A percentile compares a stretch with the other conserved stretches of the same genome.
Conservation (phyloP, 2,113 vertebrate genomes). For the Gallinago media region DNA sequence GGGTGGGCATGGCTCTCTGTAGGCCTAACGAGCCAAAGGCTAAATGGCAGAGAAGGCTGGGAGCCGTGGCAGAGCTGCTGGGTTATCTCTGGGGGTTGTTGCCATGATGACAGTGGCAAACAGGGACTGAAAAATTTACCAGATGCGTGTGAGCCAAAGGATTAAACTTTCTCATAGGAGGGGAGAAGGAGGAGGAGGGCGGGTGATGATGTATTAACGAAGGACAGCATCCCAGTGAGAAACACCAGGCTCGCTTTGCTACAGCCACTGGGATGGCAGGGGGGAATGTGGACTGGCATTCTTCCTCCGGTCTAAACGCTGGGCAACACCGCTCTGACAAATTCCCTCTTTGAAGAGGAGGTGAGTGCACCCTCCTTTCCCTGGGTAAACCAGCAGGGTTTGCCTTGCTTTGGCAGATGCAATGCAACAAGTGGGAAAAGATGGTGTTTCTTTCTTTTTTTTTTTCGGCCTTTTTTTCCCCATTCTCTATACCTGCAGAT, state of each 20-base stretch:
- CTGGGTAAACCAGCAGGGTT: neutral
- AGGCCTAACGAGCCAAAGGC: neutral
- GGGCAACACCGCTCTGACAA: neutral
- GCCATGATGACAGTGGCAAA: conserved; percentile 21
- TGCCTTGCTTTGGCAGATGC: neutral
- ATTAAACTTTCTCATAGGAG: conserved; percentile 42
- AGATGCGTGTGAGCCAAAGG: conserved; percentile 9
- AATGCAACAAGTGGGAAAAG: neutral
- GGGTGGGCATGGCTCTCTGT: neutral
- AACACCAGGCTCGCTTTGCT: neutral
- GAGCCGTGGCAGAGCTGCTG: neutral
- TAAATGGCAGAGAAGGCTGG: neutral
- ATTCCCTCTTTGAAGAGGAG: neutral
- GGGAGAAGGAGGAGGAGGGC: neutral
- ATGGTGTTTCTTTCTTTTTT: neutral
- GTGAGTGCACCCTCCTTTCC: neutral
- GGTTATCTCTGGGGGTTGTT: conserved; percentile 34
- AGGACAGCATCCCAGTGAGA: conserved; percentile 23
- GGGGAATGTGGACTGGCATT: neutral
- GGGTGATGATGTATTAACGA: neutral
- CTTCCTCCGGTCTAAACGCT: neutral
- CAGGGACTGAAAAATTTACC: conserved; percentile 43
- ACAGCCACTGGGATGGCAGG: neutral
- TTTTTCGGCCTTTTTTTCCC: neutral
- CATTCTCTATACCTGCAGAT: neutral